A percentile compares a stretch with the other conserved stretches of the same genome.
These are phyloP conservation scores for Pluvialis apricaria DNA, from an alignment of 2,113 vertebrate species.

Conservation along the genomic window DNA sequence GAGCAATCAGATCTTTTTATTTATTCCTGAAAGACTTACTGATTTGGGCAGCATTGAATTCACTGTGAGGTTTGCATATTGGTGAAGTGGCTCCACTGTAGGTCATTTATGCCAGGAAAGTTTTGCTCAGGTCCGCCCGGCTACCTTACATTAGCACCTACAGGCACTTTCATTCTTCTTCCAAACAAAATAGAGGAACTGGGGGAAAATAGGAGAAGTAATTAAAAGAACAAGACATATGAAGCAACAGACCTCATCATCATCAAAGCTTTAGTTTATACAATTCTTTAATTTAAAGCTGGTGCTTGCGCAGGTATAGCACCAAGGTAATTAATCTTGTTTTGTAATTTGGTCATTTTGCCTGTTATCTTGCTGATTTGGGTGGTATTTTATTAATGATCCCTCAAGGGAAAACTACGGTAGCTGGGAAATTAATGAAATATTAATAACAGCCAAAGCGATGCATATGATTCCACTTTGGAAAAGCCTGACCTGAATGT, in stretches of 20 bases:
- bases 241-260: constrained; percentile 35
- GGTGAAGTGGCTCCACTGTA: not conserved
- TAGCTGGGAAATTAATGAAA: constrained; percentile 77
- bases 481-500: constrained; percentile 56
- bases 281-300: constrained; percentile 55
- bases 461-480: constrained; percentile 37
- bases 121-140: not conserved
- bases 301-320: constrained; percentile 32
- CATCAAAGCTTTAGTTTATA: constrained; percentile 64
- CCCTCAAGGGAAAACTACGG: constrained; percentile 68
- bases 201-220: not conserved
- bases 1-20: not conserved
- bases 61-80: not conserved
- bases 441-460: constrained; percentile 72
- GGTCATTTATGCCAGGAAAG: not conserved
- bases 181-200: not conserved
- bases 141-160: not conserved
- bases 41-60: not conserved
- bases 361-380: constrained; percentile 74
- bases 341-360: constrained; percentile 71
- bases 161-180: not conserved
- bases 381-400: constrained; percentile 82
- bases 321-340: constrained; percentile 72
- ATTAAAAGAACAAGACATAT: constrained; percentile 59
- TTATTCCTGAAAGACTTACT: not conserved